A percentile compares a stretch with the other conserved stretches of the same genome.
These are phyloP conservation scores for Pangasius macronema DNA, from an alignment of 2,797 vertebrate species.

Conservation along the genomic window DNA sequence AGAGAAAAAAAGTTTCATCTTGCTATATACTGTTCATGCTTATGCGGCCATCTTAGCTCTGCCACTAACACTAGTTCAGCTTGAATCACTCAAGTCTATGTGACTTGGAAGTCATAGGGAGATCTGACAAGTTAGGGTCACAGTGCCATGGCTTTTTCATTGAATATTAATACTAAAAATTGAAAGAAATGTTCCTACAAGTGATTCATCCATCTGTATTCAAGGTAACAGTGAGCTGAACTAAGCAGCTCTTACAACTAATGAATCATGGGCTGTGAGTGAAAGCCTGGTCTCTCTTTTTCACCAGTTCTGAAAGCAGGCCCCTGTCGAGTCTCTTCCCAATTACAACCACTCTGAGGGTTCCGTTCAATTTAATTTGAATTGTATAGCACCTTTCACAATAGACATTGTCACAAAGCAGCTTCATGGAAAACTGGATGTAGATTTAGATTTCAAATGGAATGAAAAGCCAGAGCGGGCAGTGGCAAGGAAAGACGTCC, in stretches of 20 bases:
- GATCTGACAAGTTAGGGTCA: not conserved
- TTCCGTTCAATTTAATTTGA: conserved; percentile 4
- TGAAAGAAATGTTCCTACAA: not conserved
- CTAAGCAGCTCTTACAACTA: not conserved
- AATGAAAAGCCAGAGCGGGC: not conserved
- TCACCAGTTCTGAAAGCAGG: not conserved
- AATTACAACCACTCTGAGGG: not conserved
- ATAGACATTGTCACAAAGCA: not conserved
- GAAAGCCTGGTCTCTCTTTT: not conserved
- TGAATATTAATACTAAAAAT: not conserved
- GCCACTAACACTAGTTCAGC: not conserved
- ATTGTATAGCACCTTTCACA: not conserved
- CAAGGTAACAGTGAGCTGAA: not conserved
- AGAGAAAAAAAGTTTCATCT: not conserved
- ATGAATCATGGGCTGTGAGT: not conserved
- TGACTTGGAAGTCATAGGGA: not conserved
- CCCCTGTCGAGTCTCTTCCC: not conserved
- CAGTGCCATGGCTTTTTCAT: not conserved
- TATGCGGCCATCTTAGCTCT: not conserved
- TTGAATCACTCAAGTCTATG: not conserved
- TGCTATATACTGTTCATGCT: not conserved
- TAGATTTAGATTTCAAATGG: not conserved
- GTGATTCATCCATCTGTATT: not conserved
- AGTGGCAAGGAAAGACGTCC: not conserved
- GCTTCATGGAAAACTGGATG: not conserved